Base-by-base conservation (phyloP, 1,140 invertebrate species). In the Mycetomoellerius zeteki region DNA sequence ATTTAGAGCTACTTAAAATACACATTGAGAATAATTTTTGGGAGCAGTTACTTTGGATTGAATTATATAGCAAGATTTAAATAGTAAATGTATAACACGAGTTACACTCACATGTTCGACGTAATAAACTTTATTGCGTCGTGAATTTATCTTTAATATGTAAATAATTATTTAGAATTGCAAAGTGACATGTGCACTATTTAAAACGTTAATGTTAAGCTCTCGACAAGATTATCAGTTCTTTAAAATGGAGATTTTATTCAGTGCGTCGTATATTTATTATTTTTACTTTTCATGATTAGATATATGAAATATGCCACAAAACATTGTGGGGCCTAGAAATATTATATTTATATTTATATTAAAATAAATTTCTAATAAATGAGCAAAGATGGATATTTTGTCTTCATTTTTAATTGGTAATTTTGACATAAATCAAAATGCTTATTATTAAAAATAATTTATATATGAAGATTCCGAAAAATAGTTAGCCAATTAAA, bases 1-100 rank as follows among this genome's bases (percentile, higher is more conserved):
- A 80, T 67, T 80, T 67, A 80, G 10, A 80, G n/a, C 12, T 27
- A 14, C 30, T 67, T 67, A 37, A 52, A n/a, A 4, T 21, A n/a
- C 8, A 52, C 27, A 21, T 30, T 3, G 16, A 4, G n/a, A 50
- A 21, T 21, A 33, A 65, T 21, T 33, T n/a, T 21, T 7, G 27
- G 24, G 33, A 47, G 54, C 14, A 16, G 3, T 62, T 21, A 47
- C 8, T 65, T 65, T 2, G 43, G 1, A 54, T 30, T 33, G 14
- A 78, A 33, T 4, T n/a, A 43, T 43, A 43, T 43, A 4, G 33
- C 12, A n/a, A 1, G 19, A 78, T 78, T 80, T 67, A 24, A 67
- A 67, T 62, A 52, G 12, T 27, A 24, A 43, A 4, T 14, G 14
- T 43, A 43, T 37, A 43, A 43, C 10, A 43, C 14, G 16, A 80